Evolutionary conservation across 2,888 invertebrate genomes (phyloP).

Genomic region (Athalia rosae): DNA sequence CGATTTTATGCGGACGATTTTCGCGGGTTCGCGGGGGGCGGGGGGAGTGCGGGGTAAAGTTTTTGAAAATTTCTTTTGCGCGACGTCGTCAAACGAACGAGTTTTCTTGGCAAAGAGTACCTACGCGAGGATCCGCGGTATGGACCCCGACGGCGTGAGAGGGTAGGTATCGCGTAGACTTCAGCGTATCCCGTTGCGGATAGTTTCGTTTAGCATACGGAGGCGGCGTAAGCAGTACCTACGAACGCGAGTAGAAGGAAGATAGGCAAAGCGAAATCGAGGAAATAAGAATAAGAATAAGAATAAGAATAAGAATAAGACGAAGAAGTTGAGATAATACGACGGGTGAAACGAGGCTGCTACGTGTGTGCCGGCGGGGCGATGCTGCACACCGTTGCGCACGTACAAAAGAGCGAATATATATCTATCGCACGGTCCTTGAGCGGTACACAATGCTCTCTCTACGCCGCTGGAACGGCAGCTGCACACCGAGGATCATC

Average conservation of each 20-base stretch:
- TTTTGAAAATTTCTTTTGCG: slow-evolving; percentile 30
- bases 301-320: too few species aligned
- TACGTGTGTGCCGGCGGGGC: too few species aligned
- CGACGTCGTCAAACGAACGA: slow-evolving; percentile 40
- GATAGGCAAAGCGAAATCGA: too few species aligned
- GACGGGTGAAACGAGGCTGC: background rate
- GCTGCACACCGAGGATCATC: slow-evolving; percentile 41
- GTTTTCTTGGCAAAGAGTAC: slow-evolving; percentile 28
- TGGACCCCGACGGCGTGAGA: too few species aligned
- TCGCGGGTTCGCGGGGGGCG: too few species aligned
- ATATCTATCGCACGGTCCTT: slow-evolving; percentile 28
- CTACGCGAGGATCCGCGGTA: slow-evolving; percentile 15
- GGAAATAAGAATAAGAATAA: background rate
- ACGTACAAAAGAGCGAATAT: slow-evolving; percentile 31
- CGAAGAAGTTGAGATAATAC: slow-evolving; percentile 58
- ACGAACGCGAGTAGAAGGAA: too few species aligned
- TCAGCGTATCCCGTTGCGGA: background rate
- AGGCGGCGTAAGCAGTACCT: too few species aligned
- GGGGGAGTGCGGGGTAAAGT: background rate
- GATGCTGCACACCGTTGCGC: slow-evolving; percentile 24
- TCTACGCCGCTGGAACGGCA: slow-evolving; percentile 39
- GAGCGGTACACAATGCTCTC: slow-evolving; percentile 15
- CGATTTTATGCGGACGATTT: too few species aligned
- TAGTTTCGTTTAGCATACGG: background rate
- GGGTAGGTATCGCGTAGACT: too few species aligned